phyloP scores from a whole-genome alignment of 2,113 vertebrate genomes.

The Scartelaos histophorus region DNA sequence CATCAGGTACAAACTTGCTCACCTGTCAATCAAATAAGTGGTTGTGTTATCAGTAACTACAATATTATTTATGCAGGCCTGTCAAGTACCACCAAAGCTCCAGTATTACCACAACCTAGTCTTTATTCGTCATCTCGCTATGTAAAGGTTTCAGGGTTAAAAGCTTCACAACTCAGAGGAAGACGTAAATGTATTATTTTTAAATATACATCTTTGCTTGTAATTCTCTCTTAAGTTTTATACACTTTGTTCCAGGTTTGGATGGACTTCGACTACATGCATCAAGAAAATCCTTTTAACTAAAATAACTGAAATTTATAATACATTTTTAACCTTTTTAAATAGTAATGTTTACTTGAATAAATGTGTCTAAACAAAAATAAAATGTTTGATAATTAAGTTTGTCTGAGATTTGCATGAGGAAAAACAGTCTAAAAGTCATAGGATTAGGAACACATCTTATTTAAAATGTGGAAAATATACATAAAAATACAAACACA shows the following conservation, averaged over 20 bases:
- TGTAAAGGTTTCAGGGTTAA: slow-evolving; percentile 2
- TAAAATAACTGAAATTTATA: not conserved
- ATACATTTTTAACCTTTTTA: not conserved
- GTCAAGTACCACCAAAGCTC: not conserved
- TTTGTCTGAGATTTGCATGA: not conserved
- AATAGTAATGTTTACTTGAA: not conserved
- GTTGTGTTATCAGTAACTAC: not conserved
- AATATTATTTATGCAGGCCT: not conserved
- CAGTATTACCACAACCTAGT: not conserved
- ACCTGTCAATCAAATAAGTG: not conserved
- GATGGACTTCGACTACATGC: not conserved
- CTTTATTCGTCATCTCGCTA: not conserved
- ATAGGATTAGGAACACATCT: too few species aligned
- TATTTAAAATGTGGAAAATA: too few species aligned
- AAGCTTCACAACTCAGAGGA: not conserved
- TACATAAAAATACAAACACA: too few species aligned
- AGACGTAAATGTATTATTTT: not conserved
- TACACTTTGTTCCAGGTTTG: not conserved
- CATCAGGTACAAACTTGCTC: not conserved
- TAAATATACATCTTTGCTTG: not conserved
- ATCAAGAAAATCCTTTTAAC: not conserved
- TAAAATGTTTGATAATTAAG: not conserved
- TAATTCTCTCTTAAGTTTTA: not conserved
- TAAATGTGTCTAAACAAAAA: not conserved
- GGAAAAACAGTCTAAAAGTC: too few species aligned